Base-by-base conservation (phyloP, 2,113 vertebrate genomes). In the Trematocara unimaculatum region DNA sequence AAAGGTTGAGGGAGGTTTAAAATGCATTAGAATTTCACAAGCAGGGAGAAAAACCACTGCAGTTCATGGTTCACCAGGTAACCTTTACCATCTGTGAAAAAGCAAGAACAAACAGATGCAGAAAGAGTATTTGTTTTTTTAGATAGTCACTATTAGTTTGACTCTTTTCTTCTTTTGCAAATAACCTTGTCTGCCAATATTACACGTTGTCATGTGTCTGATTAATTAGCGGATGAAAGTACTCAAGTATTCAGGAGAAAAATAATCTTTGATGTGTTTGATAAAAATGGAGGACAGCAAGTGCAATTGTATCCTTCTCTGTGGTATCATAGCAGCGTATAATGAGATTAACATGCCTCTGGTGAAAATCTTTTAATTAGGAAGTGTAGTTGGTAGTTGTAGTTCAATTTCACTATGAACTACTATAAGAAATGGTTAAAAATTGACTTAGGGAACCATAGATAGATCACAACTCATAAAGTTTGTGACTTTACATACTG, bases 1-100 rank as follows among this genome's bases (percentile, higher is more conserved):
- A 79, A 91, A 91, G 87, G 83, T 54, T 92, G 85, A 51, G 64
- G 20, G 58, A 87, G 84, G 54, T 93, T 92, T 83, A 81, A 84
- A 92, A 84, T 84, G 62, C 89, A 93, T 93, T 91, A 81, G 85
- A 40, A 85, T 79, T 84, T 60, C 47, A 33, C 42, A 51, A 84
- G 74, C 82, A 29, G 60, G 62, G 54, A 82, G 79, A 45, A 53
- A 64, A 77, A 49, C 29, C n/a, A 29, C 70, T 85, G 60, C 53
- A 54, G 87, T 29, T 20, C 60, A 62, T 6, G 85, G 87, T 85
- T 88, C 85, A 90, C 5, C 49, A 45, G 35, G 15, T 90, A 88
- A 93, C 84, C 89, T 90, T 91, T 89, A 70, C 18, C 87, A 74
- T 72, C 42, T 2, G 17, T 84, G 82, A 55, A 82, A 79, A 88